phyloP scores from a whole-genome alignment of 2,888 invertebrate genomes.

The Agriotes lineatus region DNA sequence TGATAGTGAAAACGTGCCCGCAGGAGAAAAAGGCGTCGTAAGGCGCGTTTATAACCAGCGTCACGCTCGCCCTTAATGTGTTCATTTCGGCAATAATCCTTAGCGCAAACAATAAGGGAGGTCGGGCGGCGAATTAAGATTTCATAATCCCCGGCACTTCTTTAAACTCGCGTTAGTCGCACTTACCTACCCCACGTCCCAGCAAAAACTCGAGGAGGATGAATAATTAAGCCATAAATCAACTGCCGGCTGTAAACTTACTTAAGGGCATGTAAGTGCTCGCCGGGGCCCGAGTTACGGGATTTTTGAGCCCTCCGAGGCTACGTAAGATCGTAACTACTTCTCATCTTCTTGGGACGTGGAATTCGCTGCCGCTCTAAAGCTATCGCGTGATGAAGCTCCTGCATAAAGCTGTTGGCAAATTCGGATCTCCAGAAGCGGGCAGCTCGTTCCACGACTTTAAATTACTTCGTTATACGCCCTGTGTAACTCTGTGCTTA shows the following conservation, averaged over 20 bases:
- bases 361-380: conserved; percentile 14
- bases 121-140: background rate
- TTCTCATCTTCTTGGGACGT: conserved; percentile 33
- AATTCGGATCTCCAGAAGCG: conserved; percentile 6
- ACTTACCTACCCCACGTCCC: conserved; percentile 25
- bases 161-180: conserved; percentile 29
- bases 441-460: background rate
- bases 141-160: conserved; percentile 11
- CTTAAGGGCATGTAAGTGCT: conserved; percentile 36
- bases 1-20: conserved; percentile 1
- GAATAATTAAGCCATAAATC: conserved; percentile 40
- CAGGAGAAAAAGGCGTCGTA: background rate
- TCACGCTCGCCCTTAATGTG: background rate
- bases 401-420: conserved; percentile 22
- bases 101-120: conserved; percentile 5
- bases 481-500: too few relatives aligned
- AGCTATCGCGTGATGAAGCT: conserved; percentile 21
- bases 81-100: conserved; percentile 11
- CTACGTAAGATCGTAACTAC: conserved; percentile 31
- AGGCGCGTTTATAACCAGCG: background rate
- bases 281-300: conserved; percentile 31
- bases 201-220: conserved; percentile 14
- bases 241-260: conserved; percentile 34
- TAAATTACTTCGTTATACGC: conserved; percentile 11
- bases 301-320: conserved; percentile 28